A percentile compares a stretch with the other conserved stretches of the same genome.
Conservation (phyloP, 2,797 vertebrate genomes). For the Sebastes taczanowskii region DNA sequence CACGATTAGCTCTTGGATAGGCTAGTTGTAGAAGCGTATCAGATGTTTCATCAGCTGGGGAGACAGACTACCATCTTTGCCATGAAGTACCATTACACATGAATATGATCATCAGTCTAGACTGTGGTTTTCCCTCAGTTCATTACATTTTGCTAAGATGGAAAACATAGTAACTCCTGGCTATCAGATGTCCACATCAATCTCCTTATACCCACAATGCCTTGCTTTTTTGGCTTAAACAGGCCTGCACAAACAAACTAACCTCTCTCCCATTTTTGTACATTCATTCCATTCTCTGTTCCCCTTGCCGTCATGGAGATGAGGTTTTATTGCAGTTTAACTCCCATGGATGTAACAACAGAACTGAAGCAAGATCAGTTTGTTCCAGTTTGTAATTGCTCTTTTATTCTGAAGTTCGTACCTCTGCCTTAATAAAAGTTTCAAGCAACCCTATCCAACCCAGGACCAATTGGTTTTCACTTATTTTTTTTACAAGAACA, state of each 20-base stretch:
- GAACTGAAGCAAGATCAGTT: neutral
- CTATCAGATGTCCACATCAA: neutral
- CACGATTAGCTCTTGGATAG: neutral
- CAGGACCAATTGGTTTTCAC: neutral
- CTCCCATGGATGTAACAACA: neutral
- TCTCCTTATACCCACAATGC: neutral
- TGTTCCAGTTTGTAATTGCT: neutral
- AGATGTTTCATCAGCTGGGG: neutral
- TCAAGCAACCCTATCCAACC: neutral
- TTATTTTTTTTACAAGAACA: too few species aligned
- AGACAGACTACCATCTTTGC: neutral
- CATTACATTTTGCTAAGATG: neutral
- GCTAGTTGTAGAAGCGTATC: neutral
- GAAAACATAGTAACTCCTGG: neutral
- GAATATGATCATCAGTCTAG: neutral
- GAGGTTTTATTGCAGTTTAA: neutral
- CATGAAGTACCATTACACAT: neutral
- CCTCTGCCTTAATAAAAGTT: neutral
- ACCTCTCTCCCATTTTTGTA: neutral
- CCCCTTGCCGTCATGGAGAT: neutral
- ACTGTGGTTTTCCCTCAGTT: neutral
- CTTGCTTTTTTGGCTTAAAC: neutral
- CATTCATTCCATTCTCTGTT: neutral
- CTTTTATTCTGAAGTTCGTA: neutral
- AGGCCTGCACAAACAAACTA: neutral